Evolutionary conservation across 2,888 invertebrate species (phyloP), one percentile per base, ranked within the genome.

Genomic region (Callyntrura sp.): DNA sequence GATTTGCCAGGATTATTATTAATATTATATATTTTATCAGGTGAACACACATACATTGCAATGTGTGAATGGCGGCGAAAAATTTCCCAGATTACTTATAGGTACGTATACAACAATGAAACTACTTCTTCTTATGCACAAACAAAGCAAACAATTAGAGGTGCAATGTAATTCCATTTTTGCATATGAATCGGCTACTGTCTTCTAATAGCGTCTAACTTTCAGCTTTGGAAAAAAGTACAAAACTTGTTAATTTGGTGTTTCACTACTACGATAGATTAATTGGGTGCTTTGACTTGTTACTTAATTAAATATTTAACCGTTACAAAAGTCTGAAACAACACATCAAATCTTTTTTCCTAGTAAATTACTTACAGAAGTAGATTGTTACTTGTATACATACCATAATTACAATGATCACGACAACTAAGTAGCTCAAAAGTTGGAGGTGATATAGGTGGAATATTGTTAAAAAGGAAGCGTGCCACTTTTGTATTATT

Each of bases 31-130:
- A 62, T 84, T 83, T 70, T 89, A 68, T 84, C 76, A 85, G 51
- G 70, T 83, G 45, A 65, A 62, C 62, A 73, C 81, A 83, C 45
- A 84, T 73, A 45, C 78, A 57, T 57, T 78, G 48, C 43, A 28
- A 85, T 85, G 89, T 90, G 90, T 85, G 90, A 90, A 90, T 62
- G 51, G 28, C 51, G 60, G 48, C 17, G 17, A 48, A 82, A 85
- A 90, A 73, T 81, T 90, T 90, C 90, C 48, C 90, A 90, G 81
- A 78, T 25, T 25, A 78, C 20, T 17, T 45, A 5, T 4, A 68
- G 35, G 35, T 35, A 35, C 35, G 6, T 35, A 35, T 35, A 45
- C 35, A 68, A 35, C 68, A n/a, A 68, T 68, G 35, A 68, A 12
- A 35, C 68, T 43, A 45, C 45, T 45, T 70, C 43, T 43, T 70